Base-by-base conservation (phyloP, 2,113 vertebrate species). In the Menura novaehollandiae region DNA sequence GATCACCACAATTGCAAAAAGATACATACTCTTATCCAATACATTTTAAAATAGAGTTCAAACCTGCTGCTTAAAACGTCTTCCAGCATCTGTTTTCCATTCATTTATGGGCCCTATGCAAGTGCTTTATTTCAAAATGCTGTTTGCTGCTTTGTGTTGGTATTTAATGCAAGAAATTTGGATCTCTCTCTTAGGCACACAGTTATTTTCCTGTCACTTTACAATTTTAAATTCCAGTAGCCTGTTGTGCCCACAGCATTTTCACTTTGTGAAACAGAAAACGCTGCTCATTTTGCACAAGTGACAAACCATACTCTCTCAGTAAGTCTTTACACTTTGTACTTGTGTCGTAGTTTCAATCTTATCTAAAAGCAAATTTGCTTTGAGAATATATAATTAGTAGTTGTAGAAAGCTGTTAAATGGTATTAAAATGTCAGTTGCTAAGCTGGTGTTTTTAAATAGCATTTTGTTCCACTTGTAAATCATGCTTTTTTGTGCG, bases 21-120 rank as follows among this genome's bases (percentile, higher is more conserved):
- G 8, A 55, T 35, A 12, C 0, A 0, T 71, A 21, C 5, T 51
- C 55, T 20, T 67, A 33, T 39, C 12, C 14, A 49, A 15, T 24
- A 6, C 5, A 1, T 43, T 24, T 76, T 47, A 30, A 63, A 69
- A 32, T 32, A 14, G 44, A 3, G 6, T 22, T 66, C 32, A 69
- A 56, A 3, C 27, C 28, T 53, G 13, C 37, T 73, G 14, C 49
- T 60, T 68, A 53, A 52, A 83, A 28, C 24, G 7, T 51, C 7
- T 63, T 79, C 16, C 37, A 73, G 18, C 18, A 64, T 60, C 39
- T 88, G 8, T 58, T 82, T 82, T 47, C 8, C 9, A 33, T 63
- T 83, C 3, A 18, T 46, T 88, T 69, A 15, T 44, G 16, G 59
- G 27, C 13, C 15, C 13, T 28, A 11, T 44, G 16, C 3, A 52